Evolutionary conservation across 2,888 invertebrate species (phyloP), one percentile per base, ranked within the genome.

Genomic region (Hypomecis punctinalis): DNA sequence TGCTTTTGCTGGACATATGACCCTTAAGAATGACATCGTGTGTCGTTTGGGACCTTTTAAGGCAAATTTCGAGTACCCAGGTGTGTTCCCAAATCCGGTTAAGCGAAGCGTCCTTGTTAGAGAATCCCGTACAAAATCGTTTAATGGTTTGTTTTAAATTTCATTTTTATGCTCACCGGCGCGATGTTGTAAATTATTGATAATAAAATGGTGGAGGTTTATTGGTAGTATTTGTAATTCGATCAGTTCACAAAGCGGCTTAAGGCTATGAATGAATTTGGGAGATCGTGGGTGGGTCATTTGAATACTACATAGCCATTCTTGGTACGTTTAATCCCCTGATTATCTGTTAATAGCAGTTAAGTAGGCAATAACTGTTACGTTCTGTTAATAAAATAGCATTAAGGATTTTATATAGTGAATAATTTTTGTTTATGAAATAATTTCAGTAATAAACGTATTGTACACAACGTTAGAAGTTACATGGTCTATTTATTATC

Each of bases 141-240:
- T 91, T 91, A 92, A 93, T 93, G 91, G 91, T 91, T 92, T 93
- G 92, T 93, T 93, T 92, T 92, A 91, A 91, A 91, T 91, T 90
- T 89, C 86, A 88, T 90, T 92, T 90, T 86, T 86, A 88, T 80
- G 87, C 88, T 89, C 85, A 85, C 73, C 81, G 85, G 79, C 77
- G 83, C 82, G 81, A 82, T 84, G 84, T 83, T 79, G 84, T 90
- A 86, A 90, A 86, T 89, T 89, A 89, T 87, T 85, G 84, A 83
- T 85, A 86, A 85, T 90, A 86, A 86, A 89, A 86, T 76, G 79
- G 68, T 75, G 69, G 80, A 79, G 77, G 81, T 88, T 87, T 88
- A 88, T 86, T 84, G 80, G 79, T 80, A 78, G 78, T 82, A 65
- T 81, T 83, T 84, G 84, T 86, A 82, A 87, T 80, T 80, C 77